phyloP scores from a whole-genome alignment of 2,113 vertebrate genomes.

The Cercopithecus mona region DNA sequence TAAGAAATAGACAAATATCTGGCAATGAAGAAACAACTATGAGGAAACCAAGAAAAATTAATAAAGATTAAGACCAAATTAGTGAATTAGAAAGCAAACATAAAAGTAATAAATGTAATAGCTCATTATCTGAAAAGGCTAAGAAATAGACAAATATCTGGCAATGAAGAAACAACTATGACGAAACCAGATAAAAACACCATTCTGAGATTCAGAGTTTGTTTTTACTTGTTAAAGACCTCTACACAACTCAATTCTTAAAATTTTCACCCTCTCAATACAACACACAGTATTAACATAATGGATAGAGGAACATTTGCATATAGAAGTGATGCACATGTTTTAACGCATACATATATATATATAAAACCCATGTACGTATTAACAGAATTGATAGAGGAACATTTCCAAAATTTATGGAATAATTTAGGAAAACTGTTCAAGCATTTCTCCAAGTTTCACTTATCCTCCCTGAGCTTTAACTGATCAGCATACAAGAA shows the following conservation, averaged over 20 bases:
- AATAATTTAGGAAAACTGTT: not conserved
- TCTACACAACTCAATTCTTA: not conserved
- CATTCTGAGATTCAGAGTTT: not conserved
- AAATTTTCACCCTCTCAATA: not conserved
- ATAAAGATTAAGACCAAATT: not conserved
- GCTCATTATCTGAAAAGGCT: slow-evolving; percentile 29
- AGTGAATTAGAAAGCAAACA: slow-evolving; percentile 17
- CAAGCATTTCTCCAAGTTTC: not conserved
- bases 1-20: not conserved
- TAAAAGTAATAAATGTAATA: not conserved
- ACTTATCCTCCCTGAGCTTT: not conserved
- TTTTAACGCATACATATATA: too few relatives aligned
- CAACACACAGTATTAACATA: not conserved
- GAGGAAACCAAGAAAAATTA: not conserved
- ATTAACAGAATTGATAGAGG: not conserved
- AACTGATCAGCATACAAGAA: not conserved
- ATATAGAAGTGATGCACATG: not conserved
- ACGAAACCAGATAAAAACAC: not conserved
- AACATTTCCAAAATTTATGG: not conserved
- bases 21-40: not conserved
- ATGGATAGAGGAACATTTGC: not conserved
- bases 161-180: not conserved
- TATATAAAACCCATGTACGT: too few relatives aligned
- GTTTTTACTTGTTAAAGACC: not conserved
- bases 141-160: not conserved